Base-by-base conservation (phyloP, 2,797 vertebrate genomes). In the Meda fulgida region DNA sequence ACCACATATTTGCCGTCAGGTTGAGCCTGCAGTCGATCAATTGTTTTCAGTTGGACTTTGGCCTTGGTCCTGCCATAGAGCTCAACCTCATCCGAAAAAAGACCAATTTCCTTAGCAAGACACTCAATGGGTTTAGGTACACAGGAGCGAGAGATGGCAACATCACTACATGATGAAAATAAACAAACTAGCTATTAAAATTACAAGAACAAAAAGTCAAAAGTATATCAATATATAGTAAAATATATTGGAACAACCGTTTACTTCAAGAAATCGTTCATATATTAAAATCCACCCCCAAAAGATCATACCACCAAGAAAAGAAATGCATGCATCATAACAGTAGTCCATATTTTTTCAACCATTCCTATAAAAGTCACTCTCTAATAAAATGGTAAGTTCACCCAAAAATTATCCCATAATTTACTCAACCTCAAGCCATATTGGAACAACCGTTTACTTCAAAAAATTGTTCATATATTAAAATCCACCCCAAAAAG, bases 1-100 rank as follows among this genome's bases (percentile, higher is more conserved):
- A 99, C 98, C 7, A 99, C 91, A 0, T 99, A 99, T 99, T 96
- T 99, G 82, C 98, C 98, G 26, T 99, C 96, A 0, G 95, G 94
- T 70, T 96, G 96, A 3, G 92, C 91, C 90, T 95, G 95, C 89
- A 99, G 94, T 2, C 98, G 97, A 11, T 96, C 94, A 31, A 97
- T 92, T 5, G 92, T 91, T 0, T 93, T 95, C 77, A 99, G 96
- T 63, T 96, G 95, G 80, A 99, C 94, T 86, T 99, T 99, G 88
- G 98, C 98, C 90, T 99, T 99, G 8, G 96, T 97, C 69, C 96
- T 96, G 21, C 98, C 98, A 0, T 97, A 99, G 26, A 96, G 91
- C 84, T 99, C 98, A 79, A 99, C 91, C 89, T 99, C 98, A 60
- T 97, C 96, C 0, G 96, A 95, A 1, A 97, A 91, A 77, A 99